Conservation (phyloP, 2,797 vertebrate species). For the Notamacropus eugenii region DNA sequence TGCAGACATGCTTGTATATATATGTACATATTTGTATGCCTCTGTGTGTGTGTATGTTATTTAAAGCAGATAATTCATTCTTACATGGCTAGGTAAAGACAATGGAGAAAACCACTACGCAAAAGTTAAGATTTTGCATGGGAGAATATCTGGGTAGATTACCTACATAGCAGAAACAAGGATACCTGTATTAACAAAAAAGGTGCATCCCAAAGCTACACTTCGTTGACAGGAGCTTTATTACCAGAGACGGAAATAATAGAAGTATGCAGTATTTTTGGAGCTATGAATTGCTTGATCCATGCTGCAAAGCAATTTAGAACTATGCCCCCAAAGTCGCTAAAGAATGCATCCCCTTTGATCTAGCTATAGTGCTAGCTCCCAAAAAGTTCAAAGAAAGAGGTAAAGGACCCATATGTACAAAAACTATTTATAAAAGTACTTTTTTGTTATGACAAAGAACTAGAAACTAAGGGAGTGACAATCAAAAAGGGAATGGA, state of each 20-base stretch:
- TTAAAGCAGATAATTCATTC: slow-evolving; percentile 1
- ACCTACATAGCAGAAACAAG: rapidly evolving
- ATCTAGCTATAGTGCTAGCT: neutral
- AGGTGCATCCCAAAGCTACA: neutral
- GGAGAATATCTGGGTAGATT: neutral
- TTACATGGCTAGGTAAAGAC: neutral
- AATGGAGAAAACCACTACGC: neutral
- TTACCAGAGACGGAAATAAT: neutral
- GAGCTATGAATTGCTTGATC: neutral
- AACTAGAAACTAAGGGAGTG: neutral
- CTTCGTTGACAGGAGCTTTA: neutral
- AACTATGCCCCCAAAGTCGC: neutral
- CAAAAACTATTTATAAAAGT: neutral
- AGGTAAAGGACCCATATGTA: too few relatives aligned
- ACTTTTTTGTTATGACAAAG: neutral
- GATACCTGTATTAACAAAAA: neutral
- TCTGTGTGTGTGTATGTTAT: neutral
- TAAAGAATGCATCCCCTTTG: neutral
- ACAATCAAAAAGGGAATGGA: neutral
- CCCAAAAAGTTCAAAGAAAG: neutral
- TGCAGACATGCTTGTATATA: neutral
- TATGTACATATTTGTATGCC: too few relatives aligned
- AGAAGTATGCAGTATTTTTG: neutral
- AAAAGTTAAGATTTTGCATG: too few relatives aligned
- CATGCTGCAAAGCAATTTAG: neutral